phyloP scores from a whole-genome alignment of 2,113 vertebrate species.

The Hassar affinis region DNA sequence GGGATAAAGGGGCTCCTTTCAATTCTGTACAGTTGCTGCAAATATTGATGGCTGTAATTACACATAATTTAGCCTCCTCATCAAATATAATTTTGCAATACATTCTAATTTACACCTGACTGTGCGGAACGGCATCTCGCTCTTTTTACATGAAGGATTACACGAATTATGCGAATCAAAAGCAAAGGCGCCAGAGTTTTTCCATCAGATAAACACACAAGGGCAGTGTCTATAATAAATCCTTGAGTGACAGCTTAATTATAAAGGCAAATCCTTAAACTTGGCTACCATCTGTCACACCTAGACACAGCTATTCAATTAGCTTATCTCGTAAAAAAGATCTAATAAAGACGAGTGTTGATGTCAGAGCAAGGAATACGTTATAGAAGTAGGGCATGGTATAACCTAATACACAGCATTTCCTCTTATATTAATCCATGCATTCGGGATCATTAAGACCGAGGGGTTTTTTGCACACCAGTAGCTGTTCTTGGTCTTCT shows the following conservation, averaged over 20 bases:
- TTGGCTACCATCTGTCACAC: not conserved
- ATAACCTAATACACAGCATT: not conserved
- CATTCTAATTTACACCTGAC: constrained; percentile 56
- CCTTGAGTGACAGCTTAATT: not conserved
- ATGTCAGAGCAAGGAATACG: not conserved
- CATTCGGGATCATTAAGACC: not conserved
- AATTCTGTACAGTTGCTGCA: constrained; percentile 24
- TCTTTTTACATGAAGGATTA: constrained; percentile 54
- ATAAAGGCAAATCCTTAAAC: not conserved
- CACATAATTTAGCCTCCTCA: constrained; percentile 46
- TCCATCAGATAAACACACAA: constrained; percentile 37
- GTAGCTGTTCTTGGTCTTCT: constrained; percentile 99
- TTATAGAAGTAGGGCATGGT: not conserved
- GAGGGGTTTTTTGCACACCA: constrained; percentile 77
- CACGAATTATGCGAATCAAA: constrained; percentile 52
- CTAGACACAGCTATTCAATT: not conserved
- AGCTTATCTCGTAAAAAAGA: not conserved
- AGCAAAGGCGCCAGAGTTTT: constrained; percentile 34
- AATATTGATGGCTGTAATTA: constrained; percentile 49
- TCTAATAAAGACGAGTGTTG: not conserved
- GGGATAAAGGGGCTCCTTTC: constrained; percentile 19
- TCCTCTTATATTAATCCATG: not conserved
- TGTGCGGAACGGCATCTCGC: constrained; percentile 53
- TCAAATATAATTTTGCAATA: constrained; percentile 49
- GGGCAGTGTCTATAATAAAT: not conserved